A percentile compares a stretch with the other conserved stretches of the same genome.
These are phyloP conservation scores for Meteorus sp. DNA, from an alignment of 1,140 invertebrate genomes.

Conservation along the genomic window DNA sequence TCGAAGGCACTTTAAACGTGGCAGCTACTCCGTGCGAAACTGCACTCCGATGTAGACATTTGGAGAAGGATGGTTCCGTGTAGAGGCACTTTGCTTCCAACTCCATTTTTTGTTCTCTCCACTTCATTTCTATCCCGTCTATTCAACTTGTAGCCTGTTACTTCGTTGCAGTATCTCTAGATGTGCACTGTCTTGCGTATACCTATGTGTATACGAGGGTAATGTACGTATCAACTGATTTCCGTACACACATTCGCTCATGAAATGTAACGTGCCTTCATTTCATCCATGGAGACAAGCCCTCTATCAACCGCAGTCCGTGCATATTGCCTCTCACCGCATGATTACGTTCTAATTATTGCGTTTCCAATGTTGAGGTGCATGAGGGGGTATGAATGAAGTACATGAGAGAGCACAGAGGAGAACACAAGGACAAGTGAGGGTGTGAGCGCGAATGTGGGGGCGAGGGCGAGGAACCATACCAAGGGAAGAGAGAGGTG, in stretches of 20 bases:
- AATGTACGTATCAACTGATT: too few species aligned
- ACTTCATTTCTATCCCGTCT: slow-evolving; percentile 14
- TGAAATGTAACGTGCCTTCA: not conserved
- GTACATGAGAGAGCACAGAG: too few species aligned
- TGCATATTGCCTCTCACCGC: slow-evolving; percentile 16
- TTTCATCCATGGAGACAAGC: not conserved
- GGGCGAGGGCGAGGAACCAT: too few species aligned
- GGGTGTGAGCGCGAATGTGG: not conserved
- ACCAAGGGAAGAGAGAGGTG: not conserved
- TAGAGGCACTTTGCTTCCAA: slow-evolving; percentile 40
- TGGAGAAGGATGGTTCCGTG: slow-evolving; percentile 39
- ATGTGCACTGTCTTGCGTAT: too few species aligned
- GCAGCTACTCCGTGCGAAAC: slow-evolving; percentile 37
- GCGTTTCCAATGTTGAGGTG: slow-evolving; percentile 29
- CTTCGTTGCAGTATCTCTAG: too few species aligned
- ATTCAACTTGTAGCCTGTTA: not conserved
- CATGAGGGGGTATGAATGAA: too few species aligned
- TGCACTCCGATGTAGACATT: slow-evolving; percentile 40
- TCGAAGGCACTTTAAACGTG: slow-evolving; percentile 37
- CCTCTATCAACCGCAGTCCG: slow-evolving; percentile 7
- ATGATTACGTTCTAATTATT: slow-evolving; percentile 50
- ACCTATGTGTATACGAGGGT: too few species aligned
- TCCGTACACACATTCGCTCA: not conserved
- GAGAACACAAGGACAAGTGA: too few species aligned
- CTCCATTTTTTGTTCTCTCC: slow-evolving; percentile 42